Conservation (phyloP, 2,113 vertebrate species). For the Pseudorasbora parva region DNA sequence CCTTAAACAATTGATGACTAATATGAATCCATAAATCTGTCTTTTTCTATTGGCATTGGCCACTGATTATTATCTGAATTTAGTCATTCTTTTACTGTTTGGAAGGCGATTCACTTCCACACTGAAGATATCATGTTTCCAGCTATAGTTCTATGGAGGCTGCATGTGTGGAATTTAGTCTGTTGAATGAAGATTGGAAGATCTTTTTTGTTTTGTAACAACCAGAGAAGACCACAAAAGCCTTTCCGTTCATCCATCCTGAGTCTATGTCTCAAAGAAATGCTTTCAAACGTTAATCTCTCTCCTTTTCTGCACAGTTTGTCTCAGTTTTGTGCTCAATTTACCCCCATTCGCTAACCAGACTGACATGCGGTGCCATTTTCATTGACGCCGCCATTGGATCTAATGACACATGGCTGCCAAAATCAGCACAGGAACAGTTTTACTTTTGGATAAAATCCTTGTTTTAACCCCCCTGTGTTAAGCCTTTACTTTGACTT, state of each 20-base stretch:
- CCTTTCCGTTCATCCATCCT: slow-evolving; percentile 9
- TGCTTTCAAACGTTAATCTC: not conserved
- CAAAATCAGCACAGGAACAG: slow-evolving; percentile 42
- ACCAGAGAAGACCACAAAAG: not conserved
- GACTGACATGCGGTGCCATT: not conserved
- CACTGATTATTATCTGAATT: slow-evolving; percentile 39
- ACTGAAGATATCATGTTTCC: slow-evolving; percentile 37
- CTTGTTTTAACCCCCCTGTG: not conserved
- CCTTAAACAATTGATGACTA: slow-evolving; percentile 30
- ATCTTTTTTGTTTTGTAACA: slow-evolving; percentile 7
- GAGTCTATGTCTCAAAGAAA: not conserved
- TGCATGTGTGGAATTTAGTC: slow-evolving; percentile 35
- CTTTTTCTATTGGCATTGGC: not conserved
- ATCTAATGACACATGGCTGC: slow-evolving; percentile 29
- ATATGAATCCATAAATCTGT: slow-evolving; percentile 12
- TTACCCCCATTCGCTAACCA: not conserved
- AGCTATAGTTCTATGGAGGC: slow-evolving; percentile 4
- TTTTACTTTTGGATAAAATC: slow-evolving; percentile 37
- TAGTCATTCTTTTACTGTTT: slow-evolving; percentile 33
- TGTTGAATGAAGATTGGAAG: not conserved
- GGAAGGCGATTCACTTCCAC: slow-evolving; percentile 22
- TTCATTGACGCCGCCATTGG: slow-evolving; percentile 21
- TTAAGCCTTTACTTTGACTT: slow-evolving; percentile 31
- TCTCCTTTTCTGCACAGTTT: not conserved
- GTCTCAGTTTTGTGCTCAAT: slow-evolving; percentile 11